Evolutionary conservation across 2,888 invertebrate species (phyloP), one percentile per base, ranked within the genome.

Genomic region (Orchestes rusci): DNA sequence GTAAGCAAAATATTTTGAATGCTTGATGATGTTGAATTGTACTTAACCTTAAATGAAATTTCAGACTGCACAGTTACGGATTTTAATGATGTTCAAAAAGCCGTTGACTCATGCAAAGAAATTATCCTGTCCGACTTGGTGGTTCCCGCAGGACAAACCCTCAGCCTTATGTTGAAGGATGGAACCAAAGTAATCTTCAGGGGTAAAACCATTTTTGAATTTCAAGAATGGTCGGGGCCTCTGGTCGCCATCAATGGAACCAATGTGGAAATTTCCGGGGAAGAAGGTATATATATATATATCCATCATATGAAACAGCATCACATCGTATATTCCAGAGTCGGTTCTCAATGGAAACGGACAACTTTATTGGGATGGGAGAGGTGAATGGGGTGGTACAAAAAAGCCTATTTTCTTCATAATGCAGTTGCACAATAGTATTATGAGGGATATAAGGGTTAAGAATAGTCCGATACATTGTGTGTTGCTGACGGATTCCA

Each of bases 351-450:
- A 55, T 40, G 55, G 55, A 0, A 48, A 55, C 39, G 55, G 55
- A n/a, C 44, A 52, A 8, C 19, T 51, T 4, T 55, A 55, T 20
- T 55, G 55, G 55, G 55, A 55, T 44, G 48, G 51, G n/a, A 10
- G 32, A 23, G 55, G 55, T 16, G 52, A 49, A 29, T n/a, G n/a
- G n/a, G 39, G 38, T 16, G 55, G 55, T 8, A 51, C 41, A 4
- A 40, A 43, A 19, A 55, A 55, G 39, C 55, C 55, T 3, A 43
- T 46, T 13, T 53, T 53, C 28, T 52, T 55, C 15, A 48, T 44
- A 33, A 46, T 53, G 5, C 46, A 46, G 33, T 39, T 34, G 1
- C 43, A 44, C 16, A 40, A 31, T 30, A 49, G 53, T 2, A 28
- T 48, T 4, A 42, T 55, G 16, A 45, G 16, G 27, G 43, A 53